These are phyloP conservation scores for Drosophila anceps DNA, from an alignment of 2,888 invertebrate genomes.

Conservation along the genomic window DNA sequence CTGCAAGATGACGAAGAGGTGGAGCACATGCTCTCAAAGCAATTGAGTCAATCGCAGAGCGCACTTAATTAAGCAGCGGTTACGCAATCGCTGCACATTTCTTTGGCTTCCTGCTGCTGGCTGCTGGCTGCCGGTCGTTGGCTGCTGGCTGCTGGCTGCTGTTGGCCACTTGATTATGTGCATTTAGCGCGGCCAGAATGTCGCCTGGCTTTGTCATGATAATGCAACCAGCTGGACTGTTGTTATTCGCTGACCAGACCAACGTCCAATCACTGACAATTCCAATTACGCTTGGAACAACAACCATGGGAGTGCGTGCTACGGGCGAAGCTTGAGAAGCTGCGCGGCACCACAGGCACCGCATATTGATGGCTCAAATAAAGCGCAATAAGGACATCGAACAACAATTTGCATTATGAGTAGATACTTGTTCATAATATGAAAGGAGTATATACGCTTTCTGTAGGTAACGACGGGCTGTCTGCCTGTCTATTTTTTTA, in stretches of 20 bases:
- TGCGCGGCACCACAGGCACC: constrained; percentile 1
- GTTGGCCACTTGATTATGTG: constrained; percentile 27
- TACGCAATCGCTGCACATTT: constrained; percentile 32
- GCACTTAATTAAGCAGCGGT: constrained; percentile 46
- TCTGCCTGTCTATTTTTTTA: neutral
- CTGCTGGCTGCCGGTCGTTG: neutral
- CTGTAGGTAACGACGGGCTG: neutral
- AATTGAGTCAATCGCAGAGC: constrained; percentile 21
- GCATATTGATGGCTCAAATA: constrained; percentile 30
- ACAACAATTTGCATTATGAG: constrained; percentile 16
- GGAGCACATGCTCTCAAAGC: neutral
- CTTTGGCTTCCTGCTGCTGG: neutral
- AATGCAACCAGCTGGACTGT: constrained; percentile 39
- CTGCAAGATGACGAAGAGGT: neutral
- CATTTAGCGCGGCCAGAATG: constrained; percentile 11
- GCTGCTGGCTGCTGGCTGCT: no score
- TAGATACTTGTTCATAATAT: neutral
- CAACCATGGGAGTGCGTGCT: constrained; percentile 10
- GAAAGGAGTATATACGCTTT: no score
- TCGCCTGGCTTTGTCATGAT: constrained; percentile 13
- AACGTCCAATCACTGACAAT: constrained; percentile 26
- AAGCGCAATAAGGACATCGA: neutral
- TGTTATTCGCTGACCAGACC: constrained; percentile 15
- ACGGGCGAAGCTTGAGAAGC: neutral
- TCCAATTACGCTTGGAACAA: constrained; percentile 52